phyloP scores from a whole-genome alignment of 2,797 vertebrate genomes.

The Sus cebifrons region DNA sequence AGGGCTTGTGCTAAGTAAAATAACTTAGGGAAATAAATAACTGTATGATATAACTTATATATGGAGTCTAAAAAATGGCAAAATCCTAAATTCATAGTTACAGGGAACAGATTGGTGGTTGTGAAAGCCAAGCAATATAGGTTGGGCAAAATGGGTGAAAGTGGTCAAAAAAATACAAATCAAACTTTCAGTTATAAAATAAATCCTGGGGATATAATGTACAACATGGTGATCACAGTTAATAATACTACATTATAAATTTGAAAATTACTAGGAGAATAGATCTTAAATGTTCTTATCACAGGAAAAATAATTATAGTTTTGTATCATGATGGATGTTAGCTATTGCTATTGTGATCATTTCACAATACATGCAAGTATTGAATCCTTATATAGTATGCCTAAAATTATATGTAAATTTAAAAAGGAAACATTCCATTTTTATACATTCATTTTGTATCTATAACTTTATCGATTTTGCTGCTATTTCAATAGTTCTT shows the following conservation, averaged over 20 bases:
- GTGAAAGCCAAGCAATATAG: background rate
- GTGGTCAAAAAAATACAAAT: background rate
- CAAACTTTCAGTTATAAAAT: background rate
- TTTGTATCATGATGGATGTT: background rate
- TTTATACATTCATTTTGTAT: background rate
- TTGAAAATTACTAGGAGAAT: too few relatives aligned
- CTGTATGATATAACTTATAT: background rate
- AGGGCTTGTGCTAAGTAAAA: too few relatives aligned
- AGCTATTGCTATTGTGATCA: background rate
- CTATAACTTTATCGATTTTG: background rate
- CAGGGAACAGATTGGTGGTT: background rate
- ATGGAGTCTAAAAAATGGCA: background rate
- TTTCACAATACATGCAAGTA: background rate
- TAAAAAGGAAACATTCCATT: background rate
- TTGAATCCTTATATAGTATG: background rate
- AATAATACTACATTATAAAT: too few relatives aligned
- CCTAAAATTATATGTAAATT: background rate
- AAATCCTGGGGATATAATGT: background rate
- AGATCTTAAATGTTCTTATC: background rate
- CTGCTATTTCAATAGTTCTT: background rate
- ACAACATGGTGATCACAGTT: too few relatives aligned
- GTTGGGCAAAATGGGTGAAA: background rate
- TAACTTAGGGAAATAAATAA: background rate
- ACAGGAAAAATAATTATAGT: background rate
- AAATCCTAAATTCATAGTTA: background rate